Conservation (phyloP, 2,888 invertebrate genomes). For the Chromoteleia sp. region DNA sequence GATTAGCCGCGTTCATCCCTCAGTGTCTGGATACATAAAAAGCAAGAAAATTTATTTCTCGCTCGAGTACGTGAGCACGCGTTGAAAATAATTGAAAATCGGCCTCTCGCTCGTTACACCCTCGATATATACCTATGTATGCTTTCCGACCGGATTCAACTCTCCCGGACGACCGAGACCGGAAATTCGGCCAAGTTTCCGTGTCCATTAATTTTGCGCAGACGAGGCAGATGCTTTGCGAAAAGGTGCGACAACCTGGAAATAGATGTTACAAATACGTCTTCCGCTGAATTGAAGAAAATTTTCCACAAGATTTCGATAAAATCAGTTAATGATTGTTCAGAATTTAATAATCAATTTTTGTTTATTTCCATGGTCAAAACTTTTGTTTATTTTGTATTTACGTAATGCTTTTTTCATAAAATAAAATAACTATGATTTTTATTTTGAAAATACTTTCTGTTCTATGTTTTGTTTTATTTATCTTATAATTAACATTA, state of each 20-base stretch:
- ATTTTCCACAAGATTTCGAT: constrained; percentile 11
- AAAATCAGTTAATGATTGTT: not conserved
- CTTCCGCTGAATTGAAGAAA: constrained; percentile 37
- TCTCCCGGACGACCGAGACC: constrained; percentile 54
- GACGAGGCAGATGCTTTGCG: constrained; percentile 58
- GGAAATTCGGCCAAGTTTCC: constrained; percentile 65
- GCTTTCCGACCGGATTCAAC: constrained; percentile 36
- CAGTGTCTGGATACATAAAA: constrained; percentile 42
- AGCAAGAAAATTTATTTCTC: constrained; percentile 52
- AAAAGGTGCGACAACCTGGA: constrained; percentile 63
- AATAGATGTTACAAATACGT: constrained; percentile 57
- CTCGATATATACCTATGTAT: constrained; percentile 9
- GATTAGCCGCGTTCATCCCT: constrained; percentile 40
- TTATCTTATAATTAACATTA: too few relatives aligned
- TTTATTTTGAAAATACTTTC: too few relatives aligned
- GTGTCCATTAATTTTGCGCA: constrained; percentile 65
- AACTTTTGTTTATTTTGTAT: too few relatives aligned
- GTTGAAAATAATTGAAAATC: constrained; percentile 64
- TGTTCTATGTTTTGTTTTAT: too few relatives aligned
- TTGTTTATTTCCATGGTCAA: too few relatives aligned
- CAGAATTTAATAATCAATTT: too few relatives aligned
- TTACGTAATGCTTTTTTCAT: too few relatives aligned
- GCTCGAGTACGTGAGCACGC: constrained; percentile 34
- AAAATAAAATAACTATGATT: too few relatives aligned
- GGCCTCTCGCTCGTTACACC: constrained; percentile 27